phyloP scores from a whole-genome alignment of 2,797 vertebrate species.

The Glossophaga mutica region DNA sequence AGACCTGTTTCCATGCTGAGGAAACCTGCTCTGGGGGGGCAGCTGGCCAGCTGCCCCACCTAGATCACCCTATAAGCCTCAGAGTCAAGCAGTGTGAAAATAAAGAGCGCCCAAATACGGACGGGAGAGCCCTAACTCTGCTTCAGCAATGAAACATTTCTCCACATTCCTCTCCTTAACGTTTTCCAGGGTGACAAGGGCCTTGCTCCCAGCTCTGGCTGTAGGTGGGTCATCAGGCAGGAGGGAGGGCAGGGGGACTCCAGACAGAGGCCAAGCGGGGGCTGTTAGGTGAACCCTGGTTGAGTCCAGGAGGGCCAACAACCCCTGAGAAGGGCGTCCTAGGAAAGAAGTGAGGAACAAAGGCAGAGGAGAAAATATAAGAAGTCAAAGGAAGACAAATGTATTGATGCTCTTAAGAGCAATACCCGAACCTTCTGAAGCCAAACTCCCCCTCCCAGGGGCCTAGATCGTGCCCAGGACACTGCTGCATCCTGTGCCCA shows the following conservation, averaged over 20 bases:
- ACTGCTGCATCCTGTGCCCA: neutral
- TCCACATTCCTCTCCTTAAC: neutral
- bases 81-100: neutral
- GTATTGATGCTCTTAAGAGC: neutral
- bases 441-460: neutral
- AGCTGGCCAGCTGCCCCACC: neutral
- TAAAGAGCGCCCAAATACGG: neutral
- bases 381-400: neutral
- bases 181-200: neutral
- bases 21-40: neutral
- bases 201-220: neutral
- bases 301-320: neutral
- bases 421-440: neutral
- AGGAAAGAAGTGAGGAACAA: neutral
- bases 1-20: neutral
- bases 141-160: neutral
- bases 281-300: neutral
- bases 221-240: neutral
- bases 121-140: neutral
- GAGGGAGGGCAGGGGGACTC: neutral
- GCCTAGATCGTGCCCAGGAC: neutral
- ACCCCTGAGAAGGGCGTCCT: neutral
- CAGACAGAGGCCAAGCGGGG: neutral
- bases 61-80: neutral
- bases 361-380: neutral